Conservation (phyloP, 2,797 vertebrate species). For the Enteromius fasciolatus region DNA sequence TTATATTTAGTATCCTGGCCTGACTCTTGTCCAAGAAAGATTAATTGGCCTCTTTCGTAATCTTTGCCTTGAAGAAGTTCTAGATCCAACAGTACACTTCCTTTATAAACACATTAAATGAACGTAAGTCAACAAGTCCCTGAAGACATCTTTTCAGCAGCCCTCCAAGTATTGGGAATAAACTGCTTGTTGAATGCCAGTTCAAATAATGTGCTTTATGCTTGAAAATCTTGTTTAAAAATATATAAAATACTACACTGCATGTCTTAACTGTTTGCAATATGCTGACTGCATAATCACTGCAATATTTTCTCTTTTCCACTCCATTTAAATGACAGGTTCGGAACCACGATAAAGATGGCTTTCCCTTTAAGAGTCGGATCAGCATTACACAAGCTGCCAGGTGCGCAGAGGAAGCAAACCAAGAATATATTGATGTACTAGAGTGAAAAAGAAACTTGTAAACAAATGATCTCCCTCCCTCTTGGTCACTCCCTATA, state of each 20-base stretch:
- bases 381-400: constrained; percentile 57
- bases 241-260: neutral
- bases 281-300: neutral
- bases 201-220: neutral
- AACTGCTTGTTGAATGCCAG: neutral
- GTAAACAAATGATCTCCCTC: constrained; percentile 51
- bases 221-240: neutral
- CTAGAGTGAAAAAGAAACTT: constrained; percentile 43
- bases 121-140: neutral
- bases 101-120: neutral
- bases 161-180: neutral
- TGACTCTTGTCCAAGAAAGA: constrained; percentile 31
- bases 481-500: constrained; percentile 1
- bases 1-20: constrained; percentile 35
- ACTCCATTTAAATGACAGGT: neutral
- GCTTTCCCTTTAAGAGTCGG: constrained; percentile 54
- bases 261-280: neutral
- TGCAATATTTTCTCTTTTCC: neutral
- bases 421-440: constrained; percentile 41
- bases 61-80: neutral
- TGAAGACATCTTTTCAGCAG: neutral
- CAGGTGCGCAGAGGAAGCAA: constrained; percentile 49
- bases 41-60: neutral
- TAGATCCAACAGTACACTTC: neutral
- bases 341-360: neutral